Percentiles rank a stretch among this genome's conserved stretches.
Conservation (phyloP, 2,888 invertebrate species). For the Drosophila aldrichi region DNA sequence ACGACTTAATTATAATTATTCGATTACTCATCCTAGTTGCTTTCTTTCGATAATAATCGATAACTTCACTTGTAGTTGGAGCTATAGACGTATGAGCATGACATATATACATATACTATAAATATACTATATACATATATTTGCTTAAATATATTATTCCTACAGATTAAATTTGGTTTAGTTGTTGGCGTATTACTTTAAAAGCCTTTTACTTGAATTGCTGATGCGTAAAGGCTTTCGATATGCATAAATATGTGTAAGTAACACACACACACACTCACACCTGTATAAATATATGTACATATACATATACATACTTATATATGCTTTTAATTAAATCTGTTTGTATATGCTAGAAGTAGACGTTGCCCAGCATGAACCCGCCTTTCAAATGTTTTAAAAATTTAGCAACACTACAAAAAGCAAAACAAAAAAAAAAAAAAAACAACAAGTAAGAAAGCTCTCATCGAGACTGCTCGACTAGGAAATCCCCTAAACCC, state of each 20-base stretch:
- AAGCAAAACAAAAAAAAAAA: slow-evolving; percentile 27
- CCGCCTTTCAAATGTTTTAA: slow-evolving; percentile 55
- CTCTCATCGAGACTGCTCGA: no score
- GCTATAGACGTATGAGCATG: no score
- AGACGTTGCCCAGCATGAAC: slow-evolving; percentile 21
- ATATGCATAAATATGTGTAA: neutral
- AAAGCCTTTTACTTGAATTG: slow-evolving; percentile 31
- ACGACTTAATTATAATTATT: no score
- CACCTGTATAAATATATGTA: neutral
- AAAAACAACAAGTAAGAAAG: no score
- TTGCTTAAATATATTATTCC: neutral
- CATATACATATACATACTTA: neutral
- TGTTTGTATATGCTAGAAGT: slow-evolving; percentile 1
- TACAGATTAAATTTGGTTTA: neutral
- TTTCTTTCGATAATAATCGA: no score
- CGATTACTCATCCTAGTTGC: no score
- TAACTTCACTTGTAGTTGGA: no score
- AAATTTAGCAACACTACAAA: slow-evolving; percentile 62
- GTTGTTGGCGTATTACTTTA: slow-evolving; percentile 25
- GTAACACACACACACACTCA: neutral
- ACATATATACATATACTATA: no score
- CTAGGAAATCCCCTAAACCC: no score
- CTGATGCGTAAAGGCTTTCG: slow-evolving; percentile 22
- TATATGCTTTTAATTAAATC: slow-evolving; percentile 13
- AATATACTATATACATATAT: neutral